These are phyloP conservation scores for Nematostella vectensis DNA, from an alignment of 92 coral and sea anemone species.

Conservation along the genomic window DNA sequence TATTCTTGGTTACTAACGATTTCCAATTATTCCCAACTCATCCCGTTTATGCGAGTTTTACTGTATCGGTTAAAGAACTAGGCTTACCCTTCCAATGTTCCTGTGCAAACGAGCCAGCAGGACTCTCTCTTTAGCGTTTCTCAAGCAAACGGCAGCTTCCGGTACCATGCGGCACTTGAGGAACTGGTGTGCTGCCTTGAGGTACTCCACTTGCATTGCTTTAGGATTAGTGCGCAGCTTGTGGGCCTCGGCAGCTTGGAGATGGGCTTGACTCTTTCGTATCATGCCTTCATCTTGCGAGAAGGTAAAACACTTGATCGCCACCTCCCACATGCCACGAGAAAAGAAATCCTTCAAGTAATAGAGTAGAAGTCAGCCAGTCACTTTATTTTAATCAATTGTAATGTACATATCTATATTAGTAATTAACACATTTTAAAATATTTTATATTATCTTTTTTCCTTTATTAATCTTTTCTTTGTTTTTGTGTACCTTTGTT, in stretches of 20 bases:
- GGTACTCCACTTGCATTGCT: constrained; percentile 47
- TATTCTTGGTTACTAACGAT: too few species aligned
- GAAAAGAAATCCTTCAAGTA: neutral
- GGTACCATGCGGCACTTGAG: constrained; percentile 64
- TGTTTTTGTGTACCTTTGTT: too few species aligned
- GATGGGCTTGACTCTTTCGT: constrained; percentile 70
- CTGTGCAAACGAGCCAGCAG: constrained; percentile 59
- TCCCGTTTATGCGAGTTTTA: too few species aligned
- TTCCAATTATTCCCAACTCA: too few species aligned
- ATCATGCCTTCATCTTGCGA: constrained; percentile 56
- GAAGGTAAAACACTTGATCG: constrained; percentile 68
- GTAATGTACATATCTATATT: too few species aligned
- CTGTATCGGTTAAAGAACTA: too few species aligned
- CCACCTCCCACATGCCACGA: constrained; percentile 69
- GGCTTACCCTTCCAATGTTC: constrained; percentile 58
- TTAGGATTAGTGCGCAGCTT: constrained; percentile 58
- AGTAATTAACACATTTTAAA: too few species aligned
- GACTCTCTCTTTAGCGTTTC: constrained; percentile 64
- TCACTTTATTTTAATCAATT: too few species aligned
- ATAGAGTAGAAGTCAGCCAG: neutral
- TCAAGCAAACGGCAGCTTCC: constrained; percentile 71
- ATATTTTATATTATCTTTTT: too few species aligned
- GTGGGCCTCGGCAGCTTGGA: constrained; percentile 67
- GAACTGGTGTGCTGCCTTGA: constrained; percentile 71
- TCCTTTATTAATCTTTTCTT: too few species aligned